Evolutionary conservation across 2,888 invertebrate species (phyloP).

Genomic region (Epirrhoe alternata): DNA sequence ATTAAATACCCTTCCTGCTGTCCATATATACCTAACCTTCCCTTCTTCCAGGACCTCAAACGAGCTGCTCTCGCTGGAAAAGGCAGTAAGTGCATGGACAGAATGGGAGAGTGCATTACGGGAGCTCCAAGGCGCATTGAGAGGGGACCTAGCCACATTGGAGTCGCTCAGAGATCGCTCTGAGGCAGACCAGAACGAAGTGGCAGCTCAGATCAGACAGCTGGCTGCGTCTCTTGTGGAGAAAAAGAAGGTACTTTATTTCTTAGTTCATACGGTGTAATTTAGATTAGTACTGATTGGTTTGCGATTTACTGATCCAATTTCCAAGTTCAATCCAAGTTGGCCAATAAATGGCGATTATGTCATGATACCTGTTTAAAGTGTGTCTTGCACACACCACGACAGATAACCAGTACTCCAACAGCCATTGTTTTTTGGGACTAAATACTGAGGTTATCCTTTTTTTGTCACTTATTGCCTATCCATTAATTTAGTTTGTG

Average conservation of each 20-base stretch:
- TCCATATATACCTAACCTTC: neutral
- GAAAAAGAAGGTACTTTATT: slow-evolving; percentile 55
- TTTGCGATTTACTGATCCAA: too few species aligned
- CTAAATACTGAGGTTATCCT: too few species aligned
- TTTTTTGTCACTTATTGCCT: neutral
- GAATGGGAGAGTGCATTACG: slow-evolving; percentile 91
- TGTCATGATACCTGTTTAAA: too few species aligned
- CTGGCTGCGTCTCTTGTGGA: slow-evolving; percentile 85
- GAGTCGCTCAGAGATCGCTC: slow-evolving; percentile 84
- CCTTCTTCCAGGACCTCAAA: slow-evolving; percentile 86
- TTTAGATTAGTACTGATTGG: neutral
- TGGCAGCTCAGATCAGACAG: slow-evolving; percentile 85
- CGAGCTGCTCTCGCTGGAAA: slow-evolving; percentile 89
- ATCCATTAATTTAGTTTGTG: neutral
- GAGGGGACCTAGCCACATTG: slow-evolving; percentile 86
- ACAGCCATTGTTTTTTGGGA: too few species aligned
- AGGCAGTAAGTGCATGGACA: slow-evolving; percentile 89
- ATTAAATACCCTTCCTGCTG: too few species aligned
- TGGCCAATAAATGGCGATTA: too few species aligned
- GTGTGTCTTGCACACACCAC: too few species aligned
- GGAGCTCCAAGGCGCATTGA: slow-evolving; percentile 90
- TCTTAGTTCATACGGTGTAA: neutral
- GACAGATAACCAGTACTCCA: too few species aligned
- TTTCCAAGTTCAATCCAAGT: too few species aligned
- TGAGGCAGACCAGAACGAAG: slow-evolving; percentile 84